Base-by-base conservation (phyloP, 1,140 invertebrate species). In the Papilio polytes region DNA sequence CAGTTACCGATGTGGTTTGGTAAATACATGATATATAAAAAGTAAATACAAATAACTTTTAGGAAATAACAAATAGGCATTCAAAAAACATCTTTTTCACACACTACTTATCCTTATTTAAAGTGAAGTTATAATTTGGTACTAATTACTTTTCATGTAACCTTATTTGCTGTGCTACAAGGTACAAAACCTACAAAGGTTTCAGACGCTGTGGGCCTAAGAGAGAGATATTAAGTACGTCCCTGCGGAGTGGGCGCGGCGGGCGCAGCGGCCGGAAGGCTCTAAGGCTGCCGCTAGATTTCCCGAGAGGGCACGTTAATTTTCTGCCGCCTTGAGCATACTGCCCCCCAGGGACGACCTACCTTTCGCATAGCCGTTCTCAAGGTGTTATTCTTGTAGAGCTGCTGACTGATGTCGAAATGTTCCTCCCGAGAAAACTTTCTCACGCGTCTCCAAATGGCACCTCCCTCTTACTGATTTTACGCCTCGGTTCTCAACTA, bases 291-390 rank as follows among this genome's bases (percentile, higher is more conserved):
- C 89, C 92, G 93, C 89, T 95, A 96, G 96, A 96, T 96, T 96
- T 96, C 96, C 96, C 95, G 87, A 84, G 95, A 95, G 96, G 92
- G 93, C 95, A 94, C 96, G 96, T 96, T 96, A 96, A 96, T 96
- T 96, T 96, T 96, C 96, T 96, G 96, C 96, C 96, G 96, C 96
- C 96, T 96, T 96, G 96, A 96, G 96, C 96, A 96, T 96, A 96
- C 92, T 96, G 95, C 96, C 95, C 96, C 92, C 96, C 81, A 85
- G 96, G 95, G 96, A 94, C 90, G 77, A 85, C 85, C 91, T 95
- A 94, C 94, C 94, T 92, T 94, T 94, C 94, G 90, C 90, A 90
- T 86, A 94, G 89, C 92, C 91, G 92, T 94, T 94, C 93, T 91
- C 84, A 92, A 95, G 95, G 94, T 95, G 94, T 95, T 95, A 93